Evolutionary conservation across 1,140 invertebrate genomes (phyloP), one percentile per base, ranked within the genome.

Genomic region (Galleria mellonella): DNA sequence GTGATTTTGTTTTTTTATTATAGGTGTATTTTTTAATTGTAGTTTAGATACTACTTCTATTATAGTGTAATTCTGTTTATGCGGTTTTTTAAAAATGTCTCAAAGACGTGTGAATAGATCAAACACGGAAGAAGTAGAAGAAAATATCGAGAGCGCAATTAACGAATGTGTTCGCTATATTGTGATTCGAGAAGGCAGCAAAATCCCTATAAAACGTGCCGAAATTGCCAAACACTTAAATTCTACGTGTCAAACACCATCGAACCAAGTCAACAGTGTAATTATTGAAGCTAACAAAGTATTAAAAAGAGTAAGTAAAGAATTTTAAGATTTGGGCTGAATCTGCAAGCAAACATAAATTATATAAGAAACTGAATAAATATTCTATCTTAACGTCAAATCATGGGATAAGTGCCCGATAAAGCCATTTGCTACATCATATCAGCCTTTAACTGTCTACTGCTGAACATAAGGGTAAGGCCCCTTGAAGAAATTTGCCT

Each of bases 141-240:
- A 47, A 9, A 40, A 32, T 8, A 7, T 49, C 4, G 47, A 60
- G 29, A 44, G 57, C 0, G 54, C 63, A 30, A 47, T 68, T 2
- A 69, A 53, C 9, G 63, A 72, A 52, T 83, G 78, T 35, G 72
- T 74, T 12, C 61, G 63, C 10, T 83, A 49, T 30, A 65, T 83
- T 8, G 31, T 83, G 13, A 71, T 53, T 42, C 63, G 72, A 0
- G 78, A 83, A 71, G 71, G 67, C 9, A 74, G 72, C 31, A 79
- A 83, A 50, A 53, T 67, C 6, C 78, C 75, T 4, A 70, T 83
- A 10, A 72, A 71, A 51, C 47, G 65, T 7, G 33, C 50, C 29
- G 78, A 83, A 52, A 76, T 83, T 43, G 32, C 51, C 9, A 72
- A 74, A 48, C 64, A 73, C 46, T 44, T 83, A 0, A 47, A 14